These are phyloP conservation scores for Pseudomyrmex sp. DNA, from an alignment of 1,140 invertebrate species.

Conservation along the genomic window DNA sequence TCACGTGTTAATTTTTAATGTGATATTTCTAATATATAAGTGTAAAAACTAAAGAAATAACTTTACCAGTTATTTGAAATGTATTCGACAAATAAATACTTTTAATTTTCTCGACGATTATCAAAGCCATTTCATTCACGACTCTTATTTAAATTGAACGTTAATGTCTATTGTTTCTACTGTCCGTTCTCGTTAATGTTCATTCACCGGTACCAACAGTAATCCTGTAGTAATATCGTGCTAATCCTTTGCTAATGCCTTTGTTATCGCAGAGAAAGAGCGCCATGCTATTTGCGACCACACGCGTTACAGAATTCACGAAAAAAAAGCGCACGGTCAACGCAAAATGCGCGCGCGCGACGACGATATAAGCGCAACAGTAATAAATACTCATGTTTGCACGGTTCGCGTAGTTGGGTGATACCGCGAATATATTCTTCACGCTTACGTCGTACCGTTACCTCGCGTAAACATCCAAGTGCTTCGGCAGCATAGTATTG, in stretches of 20 bases:
- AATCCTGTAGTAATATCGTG: constrained; percentile 9
- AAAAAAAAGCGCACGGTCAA: neutral
- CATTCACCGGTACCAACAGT: neutral
- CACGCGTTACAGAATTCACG: neutral
- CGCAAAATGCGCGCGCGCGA: constrained; percentile 21
- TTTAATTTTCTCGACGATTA: neutral
- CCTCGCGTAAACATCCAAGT: constrained; percentile 10
- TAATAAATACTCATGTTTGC: constrained; percentile 54
- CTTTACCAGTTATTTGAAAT: neutral
- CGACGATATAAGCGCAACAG: constrained; percentile 18
- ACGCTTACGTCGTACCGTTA: constrained; percentile 19
- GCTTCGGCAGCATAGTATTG: neutral
- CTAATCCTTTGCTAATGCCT: constrained; percentile 24
- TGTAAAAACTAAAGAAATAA: neutral
- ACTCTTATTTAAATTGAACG: constrained; percentile 2
- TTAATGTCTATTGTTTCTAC: neutral
- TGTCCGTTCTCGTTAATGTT: constrained; percentile 4
- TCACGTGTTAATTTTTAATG: neutral
- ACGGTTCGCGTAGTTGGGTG: neutral
- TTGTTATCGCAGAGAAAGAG: neutral
- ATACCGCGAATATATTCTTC: constrained; percentile 32
- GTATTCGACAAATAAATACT: neutral
- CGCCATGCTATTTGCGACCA: neutral
- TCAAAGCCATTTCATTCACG: neutral
- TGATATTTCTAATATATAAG: neutral